phyloP scores from a whole-genome alignment of 2,797 vertebrate genomes.

The Emys orbicularis region DNA sequence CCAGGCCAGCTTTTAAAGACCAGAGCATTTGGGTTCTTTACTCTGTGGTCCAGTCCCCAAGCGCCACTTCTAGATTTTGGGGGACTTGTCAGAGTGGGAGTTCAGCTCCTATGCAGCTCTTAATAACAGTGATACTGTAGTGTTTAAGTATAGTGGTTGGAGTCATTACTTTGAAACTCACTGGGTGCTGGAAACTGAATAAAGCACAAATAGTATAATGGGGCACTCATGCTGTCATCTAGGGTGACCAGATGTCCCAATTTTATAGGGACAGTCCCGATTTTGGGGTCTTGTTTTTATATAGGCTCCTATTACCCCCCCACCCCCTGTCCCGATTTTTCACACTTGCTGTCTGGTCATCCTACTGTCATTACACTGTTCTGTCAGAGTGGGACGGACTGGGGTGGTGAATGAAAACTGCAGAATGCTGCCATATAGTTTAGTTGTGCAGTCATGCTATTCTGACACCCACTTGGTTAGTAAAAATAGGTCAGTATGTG shows the following conservation, averaged over 20 bases:
- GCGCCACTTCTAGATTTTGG: background rate
- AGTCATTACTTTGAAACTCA: background rate
- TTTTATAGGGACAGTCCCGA: too few species aligned
- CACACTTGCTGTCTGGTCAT: too few species aligned
- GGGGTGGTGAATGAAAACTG: accelerated
- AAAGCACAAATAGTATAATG: background rate
- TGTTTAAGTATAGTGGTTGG: background rate
- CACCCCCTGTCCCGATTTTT: too few species aligned
- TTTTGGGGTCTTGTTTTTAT: too few species aligned
- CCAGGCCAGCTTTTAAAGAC: background rate
- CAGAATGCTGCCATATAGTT: background rate
- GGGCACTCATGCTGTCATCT: background rate
- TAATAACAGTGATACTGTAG: background rate
- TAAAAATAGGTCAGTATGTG: accelerated
- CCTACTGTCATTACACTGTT: too few species aligned
- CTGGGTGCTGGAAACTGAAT: background rate
- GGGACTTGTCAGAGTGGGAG: accelerated
- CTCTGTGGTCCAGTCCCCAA: background rate
- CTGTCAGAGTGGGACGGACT: accelerated
- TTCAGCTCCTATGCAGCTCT: background rate
- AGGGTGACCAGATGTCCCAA: too few species aligned
- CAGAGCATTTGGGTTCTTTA: background rate
- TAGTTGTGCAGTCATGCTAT: background rate
- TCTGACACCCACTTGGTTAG: accelerated
- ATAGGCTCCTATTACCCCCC: too few species aligned